A percentile compares a stretch with the other conserved stretches of the same genome.
These are phyloP conservation scores for Herminia tarsipennalis DNA, from an alignment of 2,888 invertebrate genomes.

Conservation along the genomic window DNA sequence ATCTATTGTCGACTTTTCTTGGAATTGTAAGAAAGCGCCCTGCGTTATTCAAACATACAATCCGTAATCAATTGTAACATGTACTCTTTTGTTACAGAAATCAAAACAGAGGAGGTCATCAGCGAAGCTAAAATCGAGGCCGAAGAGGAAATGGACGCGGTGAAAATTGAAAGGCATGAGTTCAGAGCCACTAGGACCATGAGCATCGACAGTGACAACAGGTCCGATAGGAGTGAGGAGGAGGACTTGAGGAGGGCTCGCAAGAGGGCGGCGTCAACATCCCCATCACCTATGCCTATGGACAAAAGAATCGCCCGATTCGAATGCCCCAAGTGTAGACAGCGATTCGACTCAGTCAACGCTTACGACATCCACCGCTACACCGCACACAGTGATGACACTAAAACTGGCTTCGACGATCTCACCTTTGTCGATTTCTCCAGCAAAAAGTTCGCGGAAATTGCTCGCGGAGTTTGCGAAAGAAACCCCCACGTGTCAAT, in stretches of 20 bases:
- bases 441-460: conserved; percentile 91
- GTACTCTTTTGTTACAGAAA: conserved; percentile 81
- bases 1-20: conserved; percentile 82
- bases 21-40: conserved; percentile 79
- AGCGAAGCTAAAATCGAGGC: conserved; percentile 78
- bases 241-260: conserved; percentile 68
- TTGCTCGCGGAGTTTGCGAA: conserved; percentile 89
- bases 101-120: conserved; percentile 81
- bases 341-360: conserved; percentile 90
- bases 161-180: conserved; percentile 67
- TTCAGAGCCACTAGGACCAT: conserved; percentile 68
- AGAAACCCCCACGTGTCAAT: conserved; percentile 86
- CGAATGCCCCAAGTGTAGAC: conserved; percentile 90
- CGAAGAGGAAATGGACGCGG: conserved; percentile 63
- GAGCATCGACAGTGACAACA: conserved; percentile 84
- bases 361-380: conserved; percentile 89
- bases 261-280: conserved; percentile 74
- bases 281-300: conserved; percentile 68
- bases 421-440: conserved; percentile 92
- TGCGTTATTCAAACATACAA: conserved; percentile 76
- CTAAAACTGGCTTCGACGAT: conserved; percentile 89
- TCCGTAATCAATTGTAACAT: conserved; percentile 72
- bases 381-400: conserved; percentile 86
- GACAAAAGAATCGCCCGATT: conserved; percentile 77
- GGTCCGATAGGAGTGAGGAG: conserved; percentile 84